phyloP scores from a whole-genome alignment of 2,888 invertebrate species.

The Dicyrtomina minuta region DNA sequence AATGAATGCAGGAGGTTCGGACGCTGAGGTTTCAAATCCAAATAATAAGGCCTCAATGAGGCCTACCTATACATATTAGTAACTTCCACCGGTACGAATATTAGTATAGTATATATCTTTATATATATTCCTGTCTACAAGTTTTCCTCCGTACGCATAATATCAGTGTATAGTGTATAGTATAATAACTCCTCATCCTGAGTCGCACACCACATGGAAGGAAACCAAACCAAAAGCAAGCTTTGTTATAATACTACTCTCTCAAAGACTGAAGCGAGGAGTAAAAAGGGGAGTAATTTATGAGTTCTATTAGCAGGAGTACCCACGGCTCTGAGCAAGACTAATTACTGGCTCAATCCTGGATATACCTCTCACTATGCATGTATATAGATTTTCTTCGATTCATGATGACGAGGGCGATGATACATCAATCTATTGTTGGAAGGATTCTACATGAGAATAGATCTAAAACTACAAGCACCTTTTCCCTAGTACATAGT shows the following conservation, averaged over 20 bases:
- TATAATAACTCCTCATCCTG: not conserved
- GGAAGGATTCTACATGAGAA: not conserved
- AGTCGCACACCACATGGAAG: not conserved
- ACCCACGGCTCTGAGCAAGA: constrained; percentile 17
- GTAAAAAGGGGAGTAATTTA: constrained; percentile 19
- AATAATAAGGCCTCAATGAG: constrained; percentile 10
- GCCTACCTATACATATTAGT: too few relatives aligned
- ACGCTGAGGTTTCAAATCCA: constrained; percentile 13
- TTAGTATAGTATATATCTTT: not conserved
- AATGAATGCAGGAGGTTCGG: constrained; percentile 3
- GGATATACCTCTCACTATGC: too few relatives aligned
- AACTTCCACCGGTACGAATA: too few relatives aligned
- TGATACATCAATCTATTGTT: constrained; percentile 2
- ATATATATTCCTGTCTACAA: not conserved
- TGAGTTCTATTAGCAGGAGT: constrained; percentile 24
- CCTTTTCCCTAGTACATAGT: not conserved
- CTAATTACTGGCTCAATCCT: constrained; percentile 21
- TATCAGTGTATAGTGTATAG: too few relatives aligned
- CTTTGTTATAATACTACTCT: not conserved
- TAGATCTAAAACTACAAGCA: not conserved
- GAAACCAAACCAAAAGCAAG: not conserved
- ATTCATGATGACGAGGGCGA: not conserved
- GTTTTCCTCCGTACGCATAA: too few relatives aligned
- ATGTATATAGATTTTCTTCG: not conserved
- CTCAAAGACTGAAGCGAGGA: constrained; percentile 11